phyloP scores from a whole-genome alignment of 2,888 invertebrate species.

The Acanthosepion lycidas region DNA sequence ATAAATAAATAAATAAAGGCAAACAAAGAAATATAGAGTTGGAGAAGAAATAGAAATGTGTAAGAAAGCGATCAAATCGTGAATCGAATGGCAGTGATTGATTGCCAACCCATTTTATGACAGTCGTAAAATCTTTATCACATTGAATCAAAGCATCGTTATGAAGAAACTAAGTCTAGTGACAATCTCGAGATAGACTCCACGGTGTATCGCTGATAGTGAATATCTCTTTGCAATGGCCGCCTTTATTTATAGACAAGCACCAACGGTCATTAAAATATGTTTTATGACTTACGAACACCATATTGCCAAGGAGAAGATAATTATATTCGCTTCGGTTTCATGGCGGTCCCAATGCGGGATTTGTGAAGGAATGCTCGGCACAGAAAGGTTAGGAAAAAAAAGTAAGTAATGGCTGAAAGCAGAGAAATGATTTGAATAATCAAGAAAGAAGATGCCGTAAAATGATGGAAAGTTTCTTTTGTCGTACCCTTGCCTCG shows the following conservation, averaged over 20 bases:
- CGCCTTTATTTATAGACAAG: background rate
- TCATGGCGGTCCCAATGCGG: background rate
- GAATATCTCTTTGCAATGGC: conserved; percentile 4
- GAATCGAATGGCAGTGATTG: conserved; percentile 8
- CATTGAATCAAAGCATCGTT: background rate
- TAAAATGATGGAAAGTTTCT: background rate
- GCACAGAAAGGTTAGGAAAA: background rate
- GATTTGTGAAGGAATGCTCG: background rate
- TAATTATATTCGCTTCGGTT: background rate
- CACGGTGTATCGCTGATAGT: background rate
- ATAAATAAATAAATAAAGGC: background rate
- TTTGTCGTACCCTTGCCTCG: background rate
- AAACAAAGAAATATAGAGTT: background rate
- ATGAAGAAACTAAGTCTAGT: background rate
- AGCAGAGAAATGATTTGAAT: background rate
- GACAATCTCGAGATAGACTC: background rate
- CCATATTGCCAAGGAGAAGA: background rate
- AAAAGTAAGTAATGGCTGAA: background rate
- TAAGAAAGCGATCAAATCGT: background rate
- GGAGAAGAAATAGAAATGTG: background rate
- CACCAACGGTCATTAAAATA: background rate
- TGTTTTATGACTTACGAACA: conserved; percentile 33
- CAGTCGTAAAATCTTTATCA: conserved; percentile 4
- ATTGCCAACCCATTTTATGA: background rate
- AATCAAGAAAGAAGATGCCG: background rate